Evolutionary conservation across 2,113 vertebrate genomes (phyloP), one percentile per base, ranked within the genome.

Genomic region (Erpornis zantholeuca): DNA sequence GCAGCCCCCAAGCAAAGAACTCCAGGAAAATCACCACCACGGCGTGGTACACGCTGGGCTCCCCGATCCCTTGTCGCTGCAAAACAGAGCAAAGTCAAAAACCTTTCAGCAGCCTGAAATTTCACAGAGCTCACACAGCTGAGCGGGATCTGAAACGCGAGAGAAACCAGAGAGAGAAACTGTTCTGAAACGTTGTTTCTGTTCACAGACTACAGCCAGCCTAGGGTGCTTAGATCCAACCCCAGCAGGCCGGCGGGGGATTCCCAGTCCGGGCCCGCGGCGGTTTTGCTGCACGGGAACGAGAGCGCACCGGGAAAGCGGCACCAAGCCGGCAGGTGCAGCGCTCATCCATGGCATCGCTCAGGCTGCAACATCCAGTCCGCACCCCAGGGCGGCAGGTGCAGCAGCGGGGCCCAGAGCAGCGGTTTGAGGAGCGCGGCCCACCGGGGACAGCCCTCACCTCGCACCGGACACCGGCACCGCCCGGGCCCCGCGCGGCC

Each of bases 1-100:
- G 98, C 57, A 99, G 97, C 81, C 99, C 99, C 98, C 98, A 99
- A 69, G 99, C 99, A 63, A 99, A 99, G 95, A 99, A 99, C 96
- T 99, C 99, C 97, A 99, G 98, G 98, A 99, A 99, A 96, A 99
- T 99, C 80, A 99, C 98, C 92, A 99, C 98, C 97, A 99, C 99
- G 0, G 99, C 99, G 76, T 99, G 99, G 97, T 99, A 99, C 83
- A 99, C 99, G 31, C 99, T 99, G 88, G 99, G 98, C 92, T 99
- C 99, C 9, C 99, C 99, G 4, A 99, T 98, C 66, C 99, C 98
- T 96, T 99, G 99, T 25, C 99, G 98, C 99, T 99, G 95, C 66
- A 59, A 91, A 86, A 85, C 54, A 88, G 56, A 92, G 65, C 29
- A 56, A 6, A 83, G 40, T 1, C 10, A 47, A 15, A 57, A 36